Conservation (phyloP, 2,113 vertebrate species). For the Thryonomys swinderianus region DNA sequence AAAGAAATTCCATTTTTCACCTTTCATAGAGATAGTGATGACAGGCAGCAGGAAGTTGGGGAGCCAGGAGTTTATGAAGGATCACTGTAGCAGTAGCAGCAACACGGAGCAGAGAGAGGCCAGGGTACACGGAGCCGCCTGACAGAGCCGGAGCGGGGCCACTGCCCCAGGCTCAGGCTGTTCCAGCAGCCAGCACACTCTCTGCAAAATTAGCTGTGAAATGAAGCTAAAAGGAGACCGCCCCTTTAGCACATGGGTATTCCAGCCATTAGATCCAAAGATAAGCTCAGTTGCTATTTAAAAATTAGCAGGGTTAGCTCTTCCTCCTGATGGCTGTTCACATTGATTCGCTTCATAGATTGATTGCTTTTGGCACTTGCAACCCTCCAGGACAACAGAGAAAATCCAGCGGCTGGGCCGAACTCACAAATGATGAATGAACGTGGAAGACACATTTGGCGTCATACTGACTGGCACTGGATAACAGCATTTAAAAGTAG, state of each 20-base stretch:
- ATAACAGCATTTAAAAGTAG: constrained; percentile 50
- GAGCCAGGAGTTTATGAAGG: neutral
- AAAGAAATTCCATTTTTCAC: constrained; percentile 63
- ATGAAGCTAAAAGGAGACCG: neutral
- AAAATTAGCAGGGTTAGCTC: constrained; percentile 46
- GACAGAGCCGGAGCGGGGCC: neutral
- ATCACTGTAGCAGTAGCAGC: neutral
- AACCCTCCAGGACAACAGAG: constrained; percentile 30
- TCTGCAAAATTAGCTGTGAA: neutral
- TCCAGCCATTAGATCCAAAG: constrained; percentile 48
- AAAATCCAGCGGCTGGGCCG: neutral
- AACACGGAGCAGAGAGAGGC: neutral
- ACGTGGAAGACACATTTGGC: constrained; percentile 45
- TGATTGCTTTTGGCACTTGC: constrained; percentile 72
- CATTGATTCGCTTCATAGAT: constrained; percentile 67
- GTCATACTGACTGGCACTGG: constrained; percentile 6
- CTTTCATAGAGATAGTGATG: constrained; percentile 1
- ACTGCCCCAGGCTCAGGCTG: neutral
- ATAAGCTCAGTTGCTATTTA: constrained; percentile 24
- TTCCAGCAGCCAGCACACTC: constrained; percentile 30
- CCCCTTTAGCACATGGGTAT: neutral
- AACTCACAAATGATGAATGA: constrained; percentile 49
- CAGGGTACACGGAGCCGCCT: neutral
- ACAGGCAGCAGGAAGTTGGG: neutral
- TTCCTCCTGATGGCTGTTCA: constrained; percentile 29